Evolutionary conservation across 2,797 vertebrate genomes (phyloP), one percentile per base, ranked within the genome.

Genomic region (Basileuterus tristriatus): DNA sequence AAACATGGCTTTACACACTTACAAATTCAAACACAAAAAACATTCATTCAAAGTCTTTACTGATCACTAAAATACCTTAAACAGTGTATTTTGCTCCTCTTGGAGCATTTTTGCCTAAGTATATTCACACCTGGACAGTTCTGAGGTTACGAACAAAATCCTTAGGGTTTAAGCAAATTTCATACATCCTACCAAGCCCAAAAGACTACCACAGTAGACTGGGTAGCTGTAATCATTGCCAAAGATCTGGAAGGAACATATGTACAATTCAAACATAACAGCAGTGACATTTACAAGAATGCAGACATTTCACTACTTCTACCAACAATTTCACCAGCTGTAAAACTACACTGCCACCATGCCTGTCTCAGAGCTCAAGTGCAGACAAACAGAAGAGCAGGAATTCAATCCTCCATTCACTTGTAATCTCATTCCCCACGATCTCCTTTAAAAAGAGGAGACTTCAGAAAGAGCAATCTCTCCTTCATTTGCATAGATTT

Each of bases 211-310:
- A n/a, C 9, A 52, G 24, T 56, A 56, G 20, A 59, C 27, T 36
- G 37, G 74, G 55, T 11, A 87, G 43, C 56, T 78, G 32, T 11
- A 32, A 80, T 19, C 37, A 60, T 7, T 53, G 44, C 55, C 86
- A 46, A 93, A 90, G 37, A 77, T 50, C 56, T 46, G 30, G 24
- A 63, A 87, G 34, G 44, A 93, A 67, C 30, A 15, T 30, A 63
- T 1, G 8, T n/a, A 77, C 50, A 93, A 90, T 50, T 83, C 68
- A 91, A 85, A 75, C 10, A 2, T 34, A 83, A 70, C 56, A 78
- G 49, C 60, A 83, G 64, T 80, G 62, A 90, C 81, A 78, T 87
- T 71, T 89, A 89, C 75, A 93, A 92, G 65, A 87, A 80, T 1
- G n/a, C n/a, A 62, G 58, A 64, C 36, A 55, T 89, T 83, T 91